Percentiles rank a stretch among this genome's conserved stretches.
phyloP scores from a whole-genome alignment of 2,797 vertebrate species.

The Phylloscopus collybita region DNA sequence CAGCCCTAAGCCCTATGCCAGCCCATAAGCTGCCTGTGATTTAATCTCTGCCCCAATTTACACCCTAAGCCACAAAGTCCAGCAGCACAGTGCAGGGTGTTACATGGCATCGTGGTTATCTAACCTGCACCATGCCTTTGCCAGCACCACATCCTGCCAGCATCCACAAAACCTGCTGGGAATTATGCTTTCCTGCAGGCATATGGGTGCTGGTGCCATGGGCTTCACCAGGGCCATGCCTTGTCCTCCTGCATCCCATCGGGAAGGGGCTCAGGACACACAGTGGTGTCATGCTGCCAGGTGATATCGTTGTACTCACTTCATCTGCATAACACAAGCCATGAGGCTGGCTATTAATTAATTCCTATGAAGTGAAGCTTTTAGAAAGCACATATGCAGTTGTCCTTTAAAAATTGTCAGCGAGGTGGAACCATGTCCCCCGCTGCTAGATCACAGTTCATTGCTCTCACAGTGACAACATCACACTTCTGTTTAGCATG shows the following conservation, averaged over 20 bases:
- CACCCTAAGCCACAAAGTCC: background rate
- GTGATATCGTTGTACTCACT: background rate
- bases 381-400: background rate
- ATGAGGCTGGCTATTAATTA: background rate
- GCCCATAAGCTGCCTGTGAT: background rate
- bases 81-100: background rate
- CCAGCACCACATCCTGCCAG: background rate
- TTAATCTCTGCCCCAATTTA: background rate
- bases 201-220: background rate
- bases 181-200: rapidly evolving
- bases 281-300: background rate
- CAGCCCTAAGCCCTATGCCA: background rate
- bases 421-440: background rate
- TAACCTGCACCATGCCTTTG: background rate
- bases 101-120: background rate
- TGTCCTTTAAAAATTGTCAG: background rate
- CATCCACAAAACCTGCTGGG: background rate
- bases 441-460: background rate
- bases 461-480: background rate
- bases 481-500: background rate
- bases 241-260: background rate
- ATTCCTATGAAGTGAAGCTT: background rate
- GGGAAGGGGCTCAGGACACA: background rate
- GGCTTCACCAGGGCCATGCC: background rate
- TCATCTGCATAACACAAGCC: background rate